Base-by-base conservation (phyloP, 2,113 vertebrate genomes). In the Calonectris borealis region DNA sequence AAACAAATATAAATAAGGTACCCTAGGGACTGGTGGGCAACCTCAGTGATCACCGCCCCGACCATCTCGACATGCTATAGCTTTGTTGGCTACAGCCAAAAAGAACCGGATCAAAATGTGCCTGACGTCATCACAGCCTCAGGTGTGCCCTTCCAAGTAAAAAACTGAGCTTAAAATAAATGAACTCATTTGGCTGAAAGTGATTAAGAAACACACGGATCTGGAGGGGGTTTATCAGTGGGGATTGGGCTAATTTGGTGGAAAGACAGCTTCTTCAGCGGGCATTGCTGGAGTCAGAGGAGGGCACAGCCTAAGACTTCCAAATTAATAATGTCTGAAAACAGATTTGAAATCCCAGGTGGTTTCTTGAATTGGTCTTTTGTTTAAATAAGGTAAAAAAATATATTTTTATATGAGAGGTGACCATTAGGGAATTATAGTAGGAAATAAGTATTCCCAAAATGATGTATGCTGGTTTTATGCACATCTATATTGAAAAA, bases 261-360 rank as follows among this genome's bases (percentile, higher is more conserved):
- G 55, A 92, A 93, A 49, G 94, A 82, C 24, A 40, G 29, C 46
- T 95, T 86, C 91, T 94, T 76, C 90, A 79, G 90, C 0, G 46
- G 96, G 82, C 70, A 76, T 46, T 69, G 78, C 54, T 66, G 40
- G 73, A 93, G 92, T 69, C 90, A 65, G 90, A 71, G 58, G 62
- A 96, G 90, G 91, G 87, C 92, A 91, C 66, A 90, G 85, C 71
- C 82, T 62, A 22, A 69, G 79, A 36, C 66, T 93, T 72, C 46
- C 65, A 40, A 92, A 93, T 95, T 97, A 97, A 95, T 94, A 85
- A 91, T 65, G 64, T 90, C 90, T 97, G 93, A 66, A 95, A 91
- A 49, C 70, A 83, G 60, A 55, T 72, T 62, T 81, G 54, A 85
- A 85, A 42, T 93, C 93, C 66, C 91, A 64, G 34, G 38, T 69